Evolutionary conservation across 2,797 vertebrate genomes (phyloP).

Genomic region (Syngnathus acus): DNA sequence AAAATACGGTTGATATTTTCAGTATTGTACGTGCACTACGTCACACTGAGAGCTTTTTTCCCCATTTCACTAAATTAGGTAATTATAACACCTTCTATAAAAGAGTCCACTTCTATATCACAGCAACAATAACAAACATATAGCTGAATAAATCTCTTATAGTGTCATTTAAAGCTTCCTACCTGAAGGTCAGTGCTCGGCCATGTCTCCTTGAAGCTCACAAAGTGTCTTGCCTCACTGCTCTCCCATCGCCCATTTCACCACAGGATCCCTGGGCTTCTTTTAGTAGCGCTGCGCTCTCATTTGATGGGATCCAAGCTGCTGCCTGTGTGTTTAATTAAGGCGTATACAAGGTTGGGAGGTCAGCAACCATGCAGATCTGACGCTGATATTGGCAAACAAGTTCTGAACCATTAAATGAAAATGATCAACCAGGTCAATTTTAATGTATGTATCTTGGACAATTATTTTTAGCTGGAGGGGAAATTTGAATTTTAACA

Average conservation of each 20-base stretch:
- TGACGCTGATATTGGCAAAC: slow-evolving; percentile 41
- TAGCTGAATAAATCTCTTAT: not conserved
- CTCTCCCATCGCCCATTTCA: slow-evolving; percentile 46
- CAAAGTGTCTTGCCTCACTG: slow-evolving; percentile 42
- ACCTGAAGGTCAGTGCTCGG: slow-evolving; percentile 54
- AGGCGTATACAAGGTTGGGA: slow-evolving; percentile 50
- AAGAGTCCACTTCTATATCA: not conserved
- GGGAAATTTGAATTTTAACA: not conserved
- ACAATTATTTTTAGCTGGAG: not conserved
- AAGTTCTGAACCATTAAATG: not conserved
- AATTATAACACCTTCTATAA: not conserved
- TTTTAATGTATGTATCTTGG: slow-evolving; percentile 31
- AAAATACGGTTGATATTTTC: slow-evolving; percentile 5
- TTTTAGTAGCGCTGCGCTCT: slow-evolving; percentile 39
- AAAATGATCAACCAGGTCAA: not conserved
- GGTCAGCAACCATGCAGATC: slow-evolving; percentile 31
- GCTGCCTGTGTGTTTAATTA: slow-evolving; percentile 61
- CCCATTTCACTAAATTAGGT: not conserved
- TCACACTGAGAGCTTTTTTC: not conserved
- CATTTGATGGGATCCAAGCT: slow-evolving; percentile 47
- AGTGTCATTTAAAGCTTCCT: slow-evolving; percentile 24
- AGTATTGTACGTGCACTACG: not conserved
- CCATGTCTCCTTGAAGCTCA: slow-evolving; percentile 22
- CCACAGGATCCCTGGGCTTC: slow-evolving; percentile 27
- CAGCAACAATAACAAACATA: not conserved